Percentiles rank a stretch among this genome's conserved stretches.
Conservation (phyloP, 92 coral and sea anemone genomes). For the Heliopora coerulea region DNA sequence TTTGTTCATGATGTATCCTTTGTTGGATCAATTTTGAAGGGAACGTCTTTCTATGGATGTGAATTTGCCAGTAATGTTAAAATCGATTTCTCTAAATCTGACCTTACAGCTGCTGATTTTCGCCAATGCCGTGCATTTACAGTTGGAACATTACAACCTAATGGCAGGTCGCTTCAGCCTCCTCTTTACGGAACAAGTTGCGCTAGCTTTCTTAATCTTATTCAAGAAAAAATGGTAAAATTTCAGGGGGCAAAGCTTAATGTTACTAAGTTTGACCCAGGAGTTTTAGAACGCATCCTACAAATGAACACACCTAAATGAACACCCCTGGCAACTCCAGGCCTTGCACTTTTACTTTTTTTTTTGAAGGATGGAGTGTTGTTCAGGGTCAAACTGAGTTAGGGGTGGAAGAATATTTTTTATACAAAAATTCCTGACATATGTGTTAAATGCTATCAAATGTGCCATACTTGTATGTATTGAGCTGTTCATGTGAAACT, state of each 20-base stretch:
- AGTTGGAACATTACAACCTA: conserved; percentile 79
- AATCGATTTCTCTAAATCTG: conserved; percentile 82
- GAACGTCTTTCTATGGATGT: conserved; percentile 95
- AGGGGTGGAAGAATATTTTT: too few relatives aligned
- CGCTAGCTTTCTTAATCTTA: conserved; percentile 86
- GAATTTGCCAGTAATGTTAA: conserved; percentile 95
- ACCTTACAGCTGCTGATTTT: conserved; percentile 92
- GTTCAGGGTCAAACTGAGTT: too few relatives aligned
- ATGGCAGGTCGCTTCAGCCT: conserved; percentile 64
- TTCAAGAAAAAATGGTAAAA: conserved; percentile 77
- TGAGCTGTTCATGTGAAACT: too few relatives aligned
- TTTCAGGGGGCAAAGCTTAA: conserved; percentile 82
- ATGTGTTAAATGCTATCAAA: too few relatives aligned
- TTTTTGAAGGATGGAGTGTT: too few relatives aligned
- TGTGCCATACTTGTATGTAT: too few relatives aligned
- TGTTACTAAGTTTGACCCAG: conserved; percentile 91
- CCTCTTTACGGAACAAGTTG: conserved; percentile 96
- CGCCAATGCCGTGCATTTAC: conserved; percentile 93
- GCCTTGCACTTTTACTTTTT: too few relatives aligned
- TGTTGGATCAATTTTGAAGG: conserved; percentile 61
- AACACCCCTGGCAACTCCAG: too few relatives aligned
- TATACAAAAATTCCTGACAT: too few relatives aligned
- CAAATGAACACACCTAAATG: conserved; percentile 11
- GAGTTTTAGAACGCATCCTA: conserved; percentile 70
- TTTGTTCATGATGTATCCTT: conserved; percentile 95